phyloP scores from a whole-genome alignment of 1,140 invertebrate genomes.

The Pogonomyrmex californicus region DNA sequence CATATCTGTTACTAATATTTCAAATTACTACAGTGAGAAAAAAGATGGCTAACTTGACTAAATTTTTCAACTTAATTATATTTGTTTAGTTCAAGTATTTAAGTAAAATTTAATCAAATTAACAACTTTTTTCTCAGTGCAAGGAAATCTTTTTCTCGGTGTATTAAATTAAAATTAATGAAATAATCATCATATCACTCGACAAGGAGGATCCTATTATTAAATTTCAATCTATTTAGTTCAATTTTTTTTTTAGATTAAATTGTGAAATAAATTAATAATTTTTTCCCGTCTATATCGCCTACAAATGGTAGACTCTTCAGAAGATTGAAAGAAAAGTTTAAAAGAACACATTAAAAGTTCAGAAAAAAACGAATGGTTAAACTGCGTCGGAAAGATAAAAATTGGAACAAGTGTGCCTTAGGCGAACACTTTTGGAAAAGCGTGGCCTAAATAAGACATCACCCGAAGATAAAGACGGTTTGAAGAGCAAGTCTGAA shows the following conservation, averaged over 20 bases:
- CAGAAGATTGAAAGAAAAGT: constrained; percentile 72
- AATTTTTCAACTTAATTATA: no score
- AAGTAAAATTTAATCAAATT: no score
- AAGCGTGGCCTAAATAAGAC: constrained; percentile 60
- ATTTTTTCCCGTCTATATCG: neutral
- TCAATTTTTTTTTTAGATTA: neutral
- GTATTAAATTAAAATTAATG: neutral
- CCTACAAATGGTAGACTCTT: neutral
- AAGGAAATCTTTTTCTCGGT: no score
- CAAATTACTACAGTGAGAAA: neutral
- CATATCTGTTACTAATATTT: neutral
- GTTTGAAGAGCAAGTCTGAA: constrained; percentile 28
- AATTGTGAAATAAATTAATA: neutral
- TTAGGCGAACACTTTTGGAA: constrained; percentile 67
- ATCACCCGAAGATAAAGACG: constrained; percentile 36
- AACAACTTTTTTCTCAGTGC: no score
- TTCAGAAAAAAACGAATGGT: constrained; percentile 55
- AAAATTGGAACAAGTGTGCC: constrained; percentile 71
- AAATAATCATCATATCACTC: neutral
- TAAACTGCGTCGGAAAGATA: constrained; percentile 61
- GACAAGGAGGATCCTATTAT: neutral
- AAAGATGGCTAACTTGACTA: no score
- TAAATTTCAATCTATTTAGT: constrained; percentile 1
- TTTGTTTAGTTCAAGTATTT: no score
- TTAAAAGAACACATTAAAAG: constrained; percentile 58